Conservation (phyloP, 2,113 vertebrate species). For the Hemiprocne comata region DNA sequence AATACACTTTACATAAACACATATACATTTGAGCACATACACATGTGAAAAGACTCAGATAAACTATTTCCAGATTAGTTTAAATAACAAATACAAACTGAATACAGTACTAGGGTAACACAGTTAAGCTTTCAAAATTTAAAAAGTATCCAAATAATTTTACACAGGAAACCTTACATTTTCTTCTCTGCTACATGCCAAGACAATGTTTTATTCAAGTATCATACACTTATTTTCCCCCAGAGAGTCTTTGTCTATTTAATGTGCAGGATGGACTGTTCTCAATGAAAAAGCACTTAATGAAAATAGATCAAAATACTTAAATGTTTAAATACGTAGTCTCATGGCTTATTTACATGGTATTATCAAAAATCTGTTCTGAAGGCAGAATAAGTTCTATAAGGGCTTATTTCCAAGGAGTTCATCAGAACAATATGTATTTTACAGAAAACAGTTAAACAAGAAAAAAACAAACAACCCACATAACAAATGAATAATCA, state of each 20-base stretch:
- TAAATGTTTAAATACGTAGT: neutral
- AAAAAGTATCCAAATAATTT: neutral
- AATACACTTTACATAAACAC: neutral
- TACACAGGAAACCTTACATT: neutral
- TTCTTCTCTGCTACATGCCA: neutral
- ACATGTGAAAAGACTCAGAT: neutral
- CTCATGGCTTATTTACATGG: neutral
- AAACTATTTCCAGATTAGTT: neutral
- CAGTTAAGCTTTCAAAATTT: neutral
- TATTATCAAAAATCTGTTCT: neutral
- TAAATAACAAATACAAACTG: neutral
- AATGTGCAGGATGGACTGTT: slow-evolving; percentile 9
- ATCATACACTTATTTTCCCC: neutral
- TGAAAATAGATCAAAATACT: neutral
- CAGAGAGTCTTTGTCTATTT: neutral
- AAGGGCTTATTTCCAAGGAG: neutral
- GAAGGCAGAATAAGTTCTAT: neutral
- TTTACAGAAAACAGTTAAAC: neutral
- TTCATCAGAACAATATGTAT: neutral
- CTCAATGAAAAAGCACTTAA: neutral
- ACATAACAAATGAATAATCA: neutral
- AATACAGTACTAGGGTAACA: neutral
- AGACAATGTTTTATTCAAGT: slow-evolving; percentile 18
- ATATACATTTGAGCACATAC: neutral
- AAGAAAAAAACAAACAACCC: neutral